Base-by-base conservation (phyloP, 2,113 vertebrate genomes). In the Acrocephalus kingi region DNA sequence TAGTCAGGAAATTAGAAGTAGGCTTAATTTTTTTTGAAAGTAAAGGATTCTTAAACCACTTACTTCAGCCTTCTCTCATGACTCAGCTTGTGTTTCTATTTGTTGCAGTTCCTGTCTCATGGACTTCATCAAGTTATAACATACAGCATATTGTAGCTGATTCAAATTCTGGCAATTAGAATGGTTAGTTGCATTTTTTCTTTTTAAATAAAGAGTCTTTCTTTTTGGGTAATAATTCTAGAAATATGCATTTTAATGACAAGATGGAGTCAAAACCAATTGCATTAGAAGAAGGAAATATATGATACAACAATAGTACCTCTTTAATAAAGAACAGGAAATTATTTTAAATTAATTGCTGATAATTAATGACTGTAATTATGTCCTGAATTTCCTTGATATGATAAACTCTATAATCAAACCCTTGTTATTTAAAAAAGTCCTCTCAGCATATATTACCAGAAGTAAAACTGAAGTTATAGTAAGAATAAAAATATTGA, bases 1-100 rank as follows among this genome's bases (percentile, higher is more conserved):
- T 45, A 91, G 81, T 88, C 81, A 93, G 86, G 73, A 93, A 93
- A 80, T 94, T 84, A 95, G 90, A 91, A 90, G 59, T n/a, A 91
- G n/a, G 51, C 68, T 88, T 84, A 87, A 78, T 74, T 91, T 92
- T 51, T 90, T 71, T 61, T 11, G 35, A 79, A 90, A 89, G 28
- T 37, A 56, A 88, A 94, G 77, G 73, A 66, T 84, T 94, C 82
- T 90, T 84, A 84, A 92, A 64, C 61, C 35, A 80, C 90, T 93
- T 82, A 63, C 18, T 96, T 94, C 62, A 91, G 39, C 66, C 33
- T 14, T 76, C 55, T 94, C 63, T 96, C 23, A 49, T 86, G 89
- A 84, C 62, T 85, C 89, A 89, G 35, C 72, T 84, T 91, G 23
- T 83, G 66, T 84, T 92, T 85, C 28, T 86, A 61, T 89, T 94